A percentile compares a stretch with the other conserved stretches of the same genome.
phyloP scores from a whole-genome alignment of 2,888 invertebrate species.

The Philonicus albiceps region DNA sequence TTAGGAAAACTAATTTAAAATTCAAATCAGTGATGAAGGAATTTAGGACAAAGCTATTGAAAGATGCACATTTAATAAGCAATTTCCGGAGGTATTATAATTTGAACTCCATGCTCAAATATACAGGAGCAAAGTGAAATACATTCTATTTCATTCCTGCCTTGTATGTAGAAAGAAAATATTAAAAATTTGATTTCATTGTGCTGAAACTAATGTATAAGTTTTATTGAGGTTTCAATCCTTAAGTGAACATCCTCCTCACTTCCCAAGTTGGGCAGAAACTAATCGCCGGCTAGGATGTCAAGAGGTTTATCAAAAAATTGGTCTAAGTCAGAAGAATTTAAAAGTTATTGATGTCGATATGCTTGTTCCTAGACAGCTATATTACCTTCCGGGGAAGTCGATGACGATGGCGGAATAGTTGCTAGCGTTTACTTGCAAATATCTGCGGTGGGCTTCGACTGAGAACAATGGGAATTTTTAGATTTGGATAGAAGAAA shows the following conservation, averaged over 20 bases:
- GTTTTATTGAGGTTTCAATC: background rate
- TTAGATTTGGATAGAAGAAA: background rate
- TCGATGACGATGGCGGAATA: background rate
- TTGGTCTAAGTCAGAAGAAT: background rate
- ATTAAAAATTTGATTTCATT: background rate
- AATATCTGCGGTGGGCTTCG: background rate
- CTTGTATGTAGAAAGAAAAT: background rate
- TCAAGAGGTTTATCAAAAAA: constrained; percentile 29
- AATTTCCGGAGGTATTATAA: no score
- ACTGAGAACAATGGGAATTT: constrained; percentile 3
- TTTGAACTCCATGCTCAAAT: background rate
- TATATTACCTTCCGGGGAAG: constrained; percentile 26
- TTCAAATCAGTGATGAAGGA: no score
- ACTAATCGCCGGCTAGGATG: background rate
- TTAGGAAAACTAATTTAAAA: no score
- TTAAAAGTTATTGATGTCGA: constrained; percentile 5
- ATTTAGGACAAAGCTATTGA: no score
- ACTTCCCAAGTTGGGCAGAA: background rate
- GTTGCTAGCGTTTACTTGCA: background rate
- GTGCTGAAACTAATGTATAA: background rate
- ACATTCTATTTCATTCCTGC: background rate
- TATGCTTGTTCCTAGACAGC: background rate
- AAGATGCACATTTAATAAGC: no score
- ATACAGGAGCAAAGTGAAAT: background rate
- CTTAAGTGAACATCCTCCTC: background rate